phyloP scores from a whole-genome alignment of 2,113 vertebrate species.

The Saguinus imperator region DNA sequence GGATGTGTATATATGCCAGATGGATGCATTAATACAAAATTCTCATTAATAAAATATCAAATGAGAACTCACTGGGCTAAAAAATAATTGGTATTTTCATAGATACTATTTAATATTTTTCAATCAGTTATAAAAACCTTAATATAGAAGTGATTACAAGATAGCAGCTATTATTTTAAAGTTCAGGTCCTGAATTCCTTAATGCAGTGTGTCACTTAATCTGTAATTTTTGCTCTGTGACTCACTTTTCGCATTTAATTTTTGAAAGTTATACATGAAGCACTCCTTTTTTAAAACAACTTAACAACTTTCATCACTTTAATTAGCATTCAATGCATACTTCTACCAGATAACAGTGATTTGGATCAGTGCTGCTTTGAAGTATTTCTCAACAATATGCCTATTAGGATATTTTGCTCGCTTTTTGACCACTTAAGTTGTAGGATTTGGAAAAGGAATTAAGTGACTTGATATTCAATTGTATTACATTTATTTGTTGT shows the following conservation, averaged over 20 bases:
- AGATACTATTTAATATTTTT: not conserved
- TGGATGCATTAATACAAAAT: not conserved
- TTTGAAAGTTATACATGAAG: not conserved
- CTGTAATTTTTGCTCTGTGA: not conserved
- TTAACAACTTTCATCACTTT: not conserved
- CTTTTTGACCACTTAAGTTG: slow-evolving; percentile 8
- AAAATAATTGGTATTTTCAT: not conserved
- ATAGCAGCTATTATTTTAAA: slow-evolving; percentile 6
- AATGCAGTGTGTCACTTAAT: not conserved
- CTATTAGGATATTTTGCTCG: not conserved
- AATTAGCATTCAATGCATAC: not conserved
- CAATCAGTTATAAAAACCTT: not conserved
- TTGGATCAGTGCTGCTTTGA: not conserved
- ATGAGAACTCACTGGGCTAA: not conserved
- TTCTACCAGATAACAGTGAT: not conserved
- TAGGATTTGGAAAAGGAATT: not conserved
- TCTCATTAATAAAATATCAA: not conserved
- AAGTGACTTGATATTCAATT: not conserved
- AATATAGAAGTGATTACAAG: not conserved
- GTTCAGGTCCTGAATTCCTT: slow-evolving; percentile 41
- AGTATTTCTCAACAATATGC: not conserved
- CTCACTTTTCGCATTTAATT: slow-evolving; percentile 26
- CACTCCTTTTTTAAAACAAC: not conserved
- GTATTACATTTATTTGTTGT: not conserved
- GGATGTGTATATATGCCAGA: not conserved